These are phyloP conservation scores for Anguilla anguilla DNA, from an alignment of 2,797 vertebrate species.

Conservation along the genomic window DNA sequence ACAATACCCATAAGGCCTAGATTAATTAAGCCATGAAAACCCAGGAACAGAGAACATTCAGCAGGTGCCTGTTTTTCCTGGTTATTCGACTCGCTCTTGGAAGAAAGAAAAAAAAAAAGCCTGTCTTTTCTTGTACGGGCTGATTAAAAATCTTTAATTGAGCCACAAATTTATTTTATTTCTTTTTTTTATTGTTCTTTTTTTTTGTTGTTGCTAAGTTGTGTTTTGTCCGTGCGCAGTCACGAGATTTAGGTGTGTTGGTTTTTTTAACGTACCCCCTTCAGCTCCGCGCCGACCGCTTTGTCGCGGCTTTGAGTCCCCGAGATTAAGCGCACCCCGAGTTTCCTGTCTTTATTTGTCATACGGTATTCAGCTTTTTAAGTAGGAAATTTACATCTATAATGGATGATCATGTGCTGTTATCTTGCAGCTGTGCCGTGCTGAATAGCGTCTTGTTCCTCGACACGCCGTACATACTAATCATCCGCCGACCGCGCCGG, in stretches of 20 bases:
- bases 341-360: constrained; percentile 8
- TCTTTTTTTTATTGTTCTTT: constrained; percentile 58
- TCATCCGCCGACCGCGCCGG: not conserved
- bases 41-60: constrained; percentile 73
- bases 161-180: constrained; percentile 43
- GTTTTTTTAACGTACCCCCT: constrained; percentile 59
- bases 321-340: not conserved
- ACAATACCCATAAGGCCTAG: constrained; percentile 78
- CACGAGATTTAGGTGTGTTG: constrained; percentile 59
- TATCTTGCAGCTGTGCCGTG: constrained; percentile 9
- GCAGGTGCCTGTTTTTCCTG: constrained; percentile 76
- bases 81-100: constrained; percentile 74
- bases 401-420: constrained; percentile 17
- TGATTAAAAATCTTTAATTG: constrained; percentile 77
- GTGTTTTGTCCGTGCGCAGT: constrained; percentile 55
- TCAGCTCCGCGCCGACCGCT: constrained; percentile 22
- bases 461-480: constrained; percentile 6
- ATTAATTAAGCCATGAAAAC: constrained; percentile 82
- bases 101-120: not conserved
- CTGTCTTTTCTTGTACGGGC: constrained; percentile 50
- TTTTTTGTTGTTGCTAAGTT: constrained; percentile 65
- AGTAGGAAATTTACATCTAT: constrained; percentile 11
- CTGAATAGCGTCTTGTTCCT: not conserved
- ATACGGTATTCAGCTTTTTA: constrained; percentile 5
- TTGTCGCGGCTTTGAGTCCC: not conserved